Conservation (phyloP, 2,113 vertebrate species). For the Polypterus bichir region DNA sequence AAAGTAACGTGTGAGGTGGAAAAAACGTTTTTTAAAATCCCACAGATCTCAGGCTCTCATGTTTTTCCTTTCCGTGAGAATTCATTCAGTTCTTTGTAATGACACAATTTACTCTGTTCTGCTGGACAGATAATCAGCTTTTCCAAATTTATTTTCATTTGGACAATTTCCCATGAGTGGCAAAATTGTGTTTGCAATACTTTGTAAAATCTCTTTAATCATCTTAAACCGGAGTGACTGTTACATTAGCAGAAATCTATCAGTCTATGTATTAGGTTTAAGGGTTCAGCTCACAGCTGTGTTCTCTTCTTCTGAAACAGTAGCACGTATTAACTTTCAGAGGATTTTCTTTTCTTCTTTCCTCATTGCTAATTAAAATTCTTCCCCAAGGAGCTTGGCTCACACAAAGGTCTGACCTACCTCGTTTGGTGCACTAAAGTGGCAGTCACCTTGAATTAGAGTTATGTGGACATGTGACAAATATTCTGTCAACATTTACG, state of each 20-base stretch:
- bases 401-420: slow-evolving; percentile 33
- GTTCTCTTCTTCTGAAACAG: slow-evolving; percentile 44
- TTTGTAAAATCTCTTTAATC: slow-evolving; percentile 40
- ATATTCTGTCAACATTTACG: slow-evolving; percentile 42
- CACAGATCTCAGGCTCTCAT: no score
- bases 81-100: no score
- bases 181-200: slow-evolving; percentile 53
- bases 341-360: slow-evolving; percentile 40
- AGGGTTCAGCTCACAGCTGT: slow-evolving; percentile 1
- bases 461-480: slow-evolving; percentile 49
- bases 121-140: slow-evolving; percentile 34
- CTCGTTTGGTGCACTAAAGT: slow-evolving; percentile 30
- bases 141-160: slow-evolving; percentile 40
- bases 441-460: slow-evolving; percentile 35
- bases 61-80: no score
- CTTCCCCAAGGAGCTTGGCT: slow-evolving; percentile 37
- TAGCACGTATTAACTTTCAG: slow-evolving; percentile 47
- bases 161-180: slow-evolving; percentile 41
- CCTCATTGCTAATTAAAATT: slow-evolving; percentile 54
- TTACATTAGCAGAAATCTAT: slow-evolving; percentile 43
- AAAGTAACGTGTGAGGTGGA: no score
- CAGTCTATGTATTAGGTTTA: slow-evolving; percentile 26
- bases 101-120: background rate
- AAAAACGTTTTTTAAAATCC: no score
- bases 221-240: slow-evolving; percentile 41